Evolutionary conservation across 92 coral and sea anemone species (phyloP), one percentile per base, ranked within the genome.

Genomic region (Anthopleura xanthogrammica): DNA sequence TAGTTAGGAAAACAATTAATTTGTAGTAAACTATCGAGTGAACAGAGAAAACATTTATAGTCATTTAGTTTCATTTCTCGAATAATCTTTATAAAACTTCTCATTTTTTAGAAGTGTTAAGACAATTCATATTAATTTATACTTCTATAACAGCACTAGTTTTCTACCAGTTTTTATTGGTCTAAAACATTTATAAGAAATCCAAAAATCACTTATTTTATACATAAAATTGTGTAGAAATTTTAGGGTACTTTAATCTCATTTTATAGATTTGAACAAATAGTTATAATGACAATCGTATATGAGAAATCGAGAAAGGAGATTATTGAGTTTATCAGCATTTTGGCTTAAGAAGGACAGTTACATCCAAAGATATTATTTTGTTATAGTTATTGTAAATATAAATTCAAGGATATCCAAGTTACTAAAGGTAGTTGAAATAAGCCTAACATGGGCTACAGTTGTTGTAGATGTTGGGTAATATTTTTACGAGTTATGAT

Each of bases 311-410:
- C 36, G 13, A 62, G 29, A 62, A 62, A 19, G 70, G 29, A 62
- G 36, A 19, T 6, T 3, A 29, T 68, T 23, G 24, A 62, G 74
- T 68, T 68, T 24, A 29, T 68, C 19, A 7, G 41, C 42, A 68
- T 68, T 68, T 23, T 24, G 41, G 74, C 74, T 68, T 13, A 10
- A 68, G 16, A 10, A 68, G 16, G 41, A 68, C 41, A 11, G 40
- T 19, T 62, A 62, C 11, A 23, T 29, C 36, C 12, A 68, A 23
- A 10, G 16, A 68, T 68, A 68, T 36, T 68, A 68, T 68, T 68
- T 68, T 68, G 74, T 68, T 29, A 68, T 62, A 62, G 29, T 68
- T 68, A 68, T 68, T 68, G 74, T 36, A 68, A 12, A 68, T 68
- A 68, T 29, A 36, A 68, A 68, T 68, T 12, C 74, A 68, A 23